Evolutionary conservation across 2,888 invertebrate species (phyloP).

Genomic region (Aphodius sticticus): DNA sequence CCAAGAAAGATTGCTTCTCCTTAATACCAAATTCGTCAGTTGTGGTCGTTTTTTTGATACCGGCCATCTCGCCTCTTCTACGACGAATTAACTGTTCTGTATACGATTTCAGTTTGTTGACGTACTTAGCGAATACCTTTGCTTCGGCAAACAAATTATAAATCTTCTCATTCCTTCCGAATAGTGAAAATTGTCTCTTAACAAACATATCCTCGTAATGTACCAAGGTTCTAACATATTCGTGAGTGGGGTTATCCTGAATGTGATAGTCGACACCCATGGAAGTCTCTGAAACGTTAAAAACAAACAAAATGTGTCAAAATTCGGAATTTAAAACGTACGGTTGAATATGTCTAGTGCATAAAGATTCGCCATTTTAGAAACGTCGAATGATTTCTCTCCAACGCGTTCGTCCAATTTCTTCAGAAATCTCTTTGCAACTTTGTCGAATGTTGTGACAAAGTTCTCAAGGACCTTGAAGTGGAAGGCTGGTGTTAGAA

Average conservation of each 20-base stretch:
- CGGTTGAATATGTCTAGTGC: slow-evolving; percentile 30
- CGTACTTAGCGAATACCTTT: not conserved
- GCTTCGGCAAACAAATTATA: slow-evolving; percentile 18
- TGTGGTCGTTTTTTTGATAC: not conserved
- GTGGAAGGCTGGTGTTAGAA: slow-evolving; percentile 39
- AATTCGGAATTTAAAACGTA: not conserved
- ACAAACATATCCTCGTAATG: slow-evolving; percentile 16
- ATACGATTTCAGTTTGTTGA: slow-evolving; percentile 25
- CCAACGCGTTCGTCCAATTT: slow-evolving; percentile 23
- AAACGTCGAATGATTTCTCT: slow-evolving; percentile 30
- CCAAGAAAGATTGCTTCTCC: slow-evolving; percentile 35
- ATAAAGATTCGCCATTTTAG: not conserved
- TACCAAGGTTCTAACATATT: slow-evolving; percentile 16
- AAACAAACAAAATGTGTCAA: not conserved
- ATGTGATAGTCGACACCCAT: slow-evolving; percentile 28
- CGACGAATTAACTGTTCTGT: slow-evolving; percentile 6
- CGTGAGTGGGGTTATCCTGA: slow-evolving; percentile 25
- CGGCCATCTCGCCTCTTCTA: slow-evolving; percentile 14
- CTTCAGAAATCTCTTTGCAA: not conserved
- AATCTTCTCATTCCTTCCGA: slow-evolving; percentile 23
- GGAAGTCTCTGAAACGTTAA: slow-evolving; percentile 34
- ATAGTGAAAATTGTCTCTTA: slow-evolving; percentile 27
- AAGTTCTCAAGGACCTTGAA: slow-evolving; percentile 37
- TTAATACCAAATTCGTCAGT: slow-evolving; percentile 33
- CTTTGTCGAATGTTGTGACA: slow-evolving; percentile 29